phyloP scores from a whole-genome alignment of 2,797 vertebrate genomes.

The Clarias laeviceps region DNA sequence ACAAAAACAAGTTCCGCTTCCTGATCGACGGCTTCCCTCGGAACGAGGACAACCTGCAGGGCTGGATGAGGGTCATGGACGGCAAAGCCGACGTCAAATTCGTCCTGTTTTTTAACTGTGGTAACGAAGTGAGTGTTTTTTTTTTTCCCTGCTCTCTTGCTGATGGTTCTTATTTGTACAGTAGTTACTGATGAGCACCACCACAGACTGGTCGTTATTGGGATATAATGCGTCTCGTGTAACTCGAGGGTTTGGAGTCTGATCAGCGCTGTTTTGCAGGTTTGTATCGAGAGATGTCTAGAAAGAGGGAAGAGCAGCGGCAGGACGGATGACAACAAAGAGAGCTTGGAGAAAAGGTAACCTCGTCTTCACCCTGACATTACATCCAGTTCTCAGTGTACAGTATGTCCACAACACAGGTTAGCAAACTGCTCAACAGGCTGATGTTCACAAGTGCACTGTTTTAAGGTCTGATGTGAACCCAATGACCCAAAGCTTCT shows the following conservation, averaged over 20 bases:
- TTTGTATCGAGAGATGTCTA: conserved; percentile 89
- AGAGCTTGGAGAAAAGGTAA: conserved; percentile 95
- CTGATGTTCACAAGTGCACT: background rate
- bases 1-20: conserved; percentile 87
- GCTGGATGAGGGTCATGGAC: conserved; percentile 90
- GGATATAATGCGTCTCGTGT: background rate
- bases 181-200: background rate
- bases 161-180: background rate
- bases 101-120: conserved; percentile 96
- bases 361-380: background rate
- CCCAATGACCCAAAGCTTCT: background rate
- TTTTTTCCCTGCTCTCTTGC: background rate
- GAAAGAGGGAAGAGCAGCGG: conserved; percentile 96
- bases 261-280: conserved; percentile 67
- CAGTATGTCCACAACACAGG: too few relatives aligned
- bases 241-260: background rate
- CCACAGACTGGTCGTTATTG: too few relatives aligned
- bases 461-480: background rate
- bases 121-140: conserved; percentile 84
- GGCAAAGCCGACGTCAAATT: conserved; percentile 91
- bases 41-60: conserved; percentile 95
- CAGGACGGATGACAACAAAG: conserved; percentile 93
- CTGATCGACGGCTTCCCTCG: conserved; percentile 98
- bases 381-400: background rate
- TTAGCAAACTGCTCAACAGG: background rate